Base-by-base conservation (phyloP, 2,888 invertebrate genomes). In the Hedya salicella region DNA sequence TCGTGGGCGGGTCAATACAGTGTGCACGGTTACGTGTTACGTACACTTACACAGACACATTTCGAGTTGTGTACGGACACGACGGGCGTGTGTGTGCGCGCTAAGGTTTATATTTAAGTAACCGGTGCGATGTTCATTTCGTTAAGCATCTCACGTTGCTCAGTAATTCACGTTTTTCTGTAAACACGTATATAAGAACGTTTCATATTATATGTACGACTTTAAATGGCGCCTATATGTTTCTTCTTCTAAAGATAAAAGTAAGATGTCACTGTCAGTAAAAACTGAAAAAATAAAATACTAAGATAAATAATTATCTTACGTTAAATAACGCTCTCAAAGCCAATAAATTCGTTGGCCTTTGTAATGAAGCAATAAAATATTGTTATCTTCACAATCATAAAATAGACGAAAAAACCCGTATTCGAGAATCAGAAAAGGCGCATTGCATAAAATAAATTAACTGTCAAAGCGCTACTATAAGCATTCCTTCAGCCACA, bases 31-130 rank as follows among this genome's bases (percentile, higher is more conserved):
- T 86, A 85, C 83, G 82, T 83, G 68, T 52, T 62, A 62, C 62
- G 67, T 53, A 40, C 83, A 86, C 88, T 68, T 84, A 87, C 83
- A 88, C 88, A 79, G 40, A 62, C 68, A 64, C 14, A 52, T 9
- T 4, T 9, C 4, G 16, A 36, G 44, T 50, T 36, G 59, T 54
- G 64, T 50, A 68, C 61, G 66, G 32, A 62, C 60, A 52, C 68
- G 69, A 62, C 69, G 68, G 70, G 48, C 42, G 32, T 19, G 81
- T 87, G 91, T 90, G 89, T 88, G 87, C 85, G 86, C 82, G 85
- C 83, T 83, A 88, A 90, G 87, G 89, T 91, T 89, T 90, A 89
- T 84, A 90, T 84, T 69, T 69, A 70, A 71, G 71, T 69, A 72
- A 72, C 71, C 70, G 69, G 70, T 68, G 84, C 82, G 82, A 74